phyloP scores from a whole-genome alignment of 1,140 invertebrate genomes.

The Melanaphis sacchari region DNA sequence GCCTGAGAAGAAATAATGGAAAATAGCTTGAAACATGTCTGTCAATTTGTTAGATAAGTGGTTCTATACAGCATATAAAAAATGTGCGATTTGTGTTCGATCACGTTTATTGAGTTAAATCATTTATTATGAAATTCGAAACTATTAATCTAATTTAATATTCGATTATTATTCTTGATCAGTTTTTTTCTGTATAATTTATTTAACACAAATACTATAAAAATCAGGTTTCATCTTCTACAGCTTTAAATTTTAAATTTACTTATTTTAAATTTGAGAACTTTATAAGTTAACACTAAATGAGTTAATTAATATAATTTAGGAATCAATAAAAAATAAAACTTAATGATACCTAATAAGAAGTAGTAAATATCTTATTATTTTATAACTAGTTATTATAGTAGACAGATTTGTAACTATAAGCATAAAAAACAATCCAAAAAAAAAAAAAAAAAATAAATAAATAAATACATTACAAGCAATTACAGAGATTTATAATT shows the following conservation, averaged over 20 bases:
- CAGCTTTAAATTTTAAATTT: not conserved
- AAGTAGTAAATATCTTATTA: not conserved
- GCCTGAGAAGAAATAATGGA: not conserved
- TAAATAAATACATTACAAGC: not conserved
- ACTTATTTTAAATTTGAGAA: not conserved
- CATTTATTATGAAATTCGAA: not conserved
- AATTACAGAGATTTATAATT: not conserved
- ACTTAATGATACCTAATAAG: too few relatives aligned
- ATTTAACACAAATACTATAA: not conserved
- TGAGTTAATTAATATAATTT: not conserved
- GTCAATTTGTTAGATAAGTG: constrained; percentile 9
- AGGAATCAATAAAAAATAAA: not conserved
- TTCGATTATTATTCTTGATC: not conserved
- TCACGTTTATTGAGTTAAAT: not conserved
- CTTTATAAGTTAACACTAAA: not conserved
- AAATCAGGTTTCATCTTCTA: not conserved
- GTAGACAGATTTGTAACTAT: not conserved
- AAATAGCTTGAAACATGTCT: constrained; percentile 4
- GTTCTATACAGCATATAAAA: not conserved
- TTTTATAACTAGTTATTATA: not conserved
- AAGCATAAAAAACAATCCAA: not conserved
- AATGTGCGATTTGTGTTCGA: not conserved
- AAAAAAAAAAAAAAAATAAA: too few relatives aligned
- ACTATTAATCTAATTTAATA: not conserved
- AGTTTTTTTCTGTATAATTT: not conserved